Percentiles rank a stretch among this genome's conserved stretches.
Conservation (phyloP, 1,140 invertebrate species). For the Parapsyche elsis region DNA sequence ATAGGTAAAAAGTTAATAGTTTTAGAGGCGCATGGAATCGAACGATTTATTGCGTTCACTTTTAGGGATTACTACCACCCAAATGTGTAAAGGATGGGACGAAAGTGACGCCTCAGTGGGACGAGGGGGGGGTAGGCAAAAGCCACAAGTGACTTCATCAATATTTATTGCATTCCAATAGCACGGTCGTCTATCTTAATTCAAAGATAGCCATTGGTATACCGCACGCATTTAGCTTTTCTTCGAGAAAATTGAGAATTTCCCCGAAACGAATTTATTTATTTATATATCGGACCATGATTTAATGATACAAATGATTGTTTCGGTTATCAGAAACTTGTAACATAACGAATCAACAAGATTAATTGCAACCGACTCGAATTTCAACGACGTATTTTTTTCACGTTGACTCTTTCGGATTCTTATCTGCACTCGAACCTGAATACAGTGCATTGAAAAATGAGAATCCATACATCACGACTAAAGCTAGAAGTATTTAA, state of each 20-base stretch:
- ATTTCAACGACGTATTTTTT: neutral
- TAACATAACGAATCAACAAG: neutral
- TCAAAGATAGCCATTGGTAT: neutral
- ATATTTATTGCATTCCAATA: slow-evolving; percentile 49
- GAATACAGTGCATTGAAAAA: neutral
- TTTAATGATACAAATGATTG: neutral
- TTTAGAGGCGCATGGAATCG: neutral
- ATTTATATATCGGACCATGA: neutral
- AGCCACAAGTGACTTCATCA: slow-evolving; percentile 51
- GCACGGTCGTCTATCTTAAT: slow-evolving; percentile 21
- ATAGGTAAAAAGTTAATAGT: neutral
- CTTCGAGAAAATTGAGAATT: neutral
- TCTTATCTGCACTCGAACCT: neutral
- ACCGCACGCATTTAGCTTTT: neutral
- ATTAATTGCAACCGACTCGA: neutral
- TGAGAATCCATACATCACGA: too few species aligned
- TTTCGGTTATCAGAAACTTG: neutral
- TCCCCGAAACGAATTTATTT: neutral
- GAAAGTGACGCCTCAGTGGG: neutral
- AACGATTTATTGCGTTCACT: neutral
- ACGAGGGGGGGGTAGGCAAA: neutral
- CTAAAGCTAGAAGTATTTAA: too few species aligned
- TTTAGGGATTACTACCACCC: slow-evolving; percentile 11
- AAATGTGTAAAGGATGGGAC: slow-evolving; percentile 12
- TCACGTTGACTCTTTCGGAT: neutral